These are phyloP conservation scores for Myotis vivesi DNA, from an alignment of 2,797 vertebrate species.

Conservation along the genomic window DNA sequence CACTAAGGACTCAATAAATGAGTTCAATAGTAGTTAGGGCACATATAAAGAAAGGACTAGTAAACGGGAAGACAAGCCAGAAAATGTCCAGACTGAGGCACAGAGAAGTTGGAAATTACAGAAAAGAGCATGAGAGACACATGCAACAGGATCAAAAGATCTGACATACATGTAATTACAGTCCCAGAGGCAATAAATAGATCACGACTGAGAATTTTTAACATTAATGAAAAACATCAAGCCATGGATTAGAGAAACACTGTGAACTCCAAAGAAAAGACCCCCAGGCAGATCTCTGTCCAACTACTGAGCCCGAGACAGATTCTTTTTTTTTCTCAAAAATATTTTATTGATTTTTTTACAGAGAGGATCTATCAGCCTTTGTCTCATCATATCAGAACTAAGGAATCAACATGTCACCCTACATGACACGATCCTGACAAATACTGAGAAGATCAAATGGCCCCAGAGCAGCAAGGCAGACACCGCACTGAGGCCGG, in stretches of 20 bases:
- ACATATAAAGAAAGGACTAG: neutral
- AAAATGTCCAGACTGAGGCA: neutral
- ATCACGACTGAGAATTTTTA: neutral
- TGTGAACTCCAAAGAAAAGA: neutral
- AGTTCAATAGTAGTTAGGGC: neutral
- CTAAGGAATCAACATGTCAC: constrained; percentile 99
- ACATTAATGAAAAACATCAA: neutral
- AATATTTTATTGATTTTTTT: too few relatives aligned
- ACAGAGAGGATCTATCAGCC: constrained; percentile 90
- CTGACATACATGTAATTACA: neutral
- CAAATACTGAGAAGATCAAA: constrained; percentile 99
- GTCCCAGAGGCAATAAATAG: neutral
- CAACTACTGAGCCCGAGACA: neutral
- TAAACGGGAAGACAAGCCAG: neutral
- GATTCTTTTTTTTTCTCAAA: neutral
- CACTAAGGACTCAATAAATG: neutral
- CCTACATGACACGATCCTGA: constrained; percentile 99
- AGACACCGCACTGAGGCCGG: constrained; percentile 91
- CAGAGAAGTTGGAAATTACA: neutral
- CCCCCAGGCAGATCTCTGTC: neutral
- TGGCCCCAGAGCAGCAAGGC: constrained; percentile 97
- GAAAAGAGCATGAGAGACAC: neutral
- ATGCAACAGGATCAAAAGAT: neutral
- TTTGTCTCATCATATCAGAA: constrained; percentile 99
- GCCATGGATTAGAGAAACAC: neutral